phyloP scores from a whole-genome alignment of 1,140 invertebrate species.

The Forficula auricularia region DNA sequence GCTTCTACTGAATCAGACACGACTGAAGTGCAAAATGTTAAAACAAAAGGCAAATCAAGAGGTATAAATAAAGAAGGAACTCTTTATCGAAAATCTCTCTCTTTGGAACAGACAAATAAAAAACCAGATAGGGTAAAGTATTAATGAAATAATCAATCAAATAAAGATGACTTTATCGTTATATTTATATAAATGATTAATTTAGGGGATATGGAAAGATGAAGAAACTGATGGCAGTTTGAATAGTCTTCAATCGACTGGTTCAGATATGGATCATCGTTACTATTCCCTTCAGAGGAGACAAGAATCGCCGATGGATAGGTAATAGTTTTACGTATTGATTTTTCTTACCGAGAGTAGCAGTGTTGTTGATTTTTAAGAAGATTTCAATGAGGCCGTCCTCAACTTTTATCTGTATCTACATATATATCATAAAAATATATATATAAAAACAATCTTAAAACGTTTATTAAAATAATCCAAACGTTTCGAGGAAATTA shows the following conservation, averaged over 20 bases:
- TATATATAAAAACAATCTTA: not conserved
- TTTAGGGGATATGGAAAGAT: conserved; percentile 42
- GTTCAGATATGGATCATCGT: conserved; percentile 1
- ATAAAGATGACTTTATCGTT: conserved; percentile 11
- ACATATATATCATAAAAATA: too few relatives aligned
- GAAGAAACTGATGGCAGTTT: conserved; percentile 44
- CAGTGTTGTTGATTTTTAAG: too few relatives aligned
- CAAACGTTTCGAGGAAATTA: too few relatives aligned
- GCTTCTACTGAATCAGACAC: conserved; percentile 18
- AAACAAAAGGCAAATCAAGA: conserved; percentile 10
- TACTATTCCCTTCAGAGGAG: too few relatives aligned
- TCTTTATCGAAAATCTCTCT: conserved; percentile 52
- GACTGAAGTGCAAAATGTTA: conserved; percentile 9
- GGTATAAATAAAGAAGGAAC: conserved; percentile 27
- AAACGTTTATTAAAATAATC: not conserved
- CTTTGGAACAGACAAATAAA: conserved; percentile 47
- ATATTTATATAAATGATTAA: conserved; percentile 1
- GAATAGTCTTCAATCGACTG: conserved; percentile 43
- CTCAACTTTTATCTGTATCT: too few relatives aligned
- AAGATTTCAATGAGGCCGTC: too few relatives aligned
- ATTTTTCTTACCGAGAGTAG: too few relatives aligned
- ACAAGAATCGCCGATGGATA: too few relatives aligned
- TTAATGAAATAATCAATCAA: too few relatives aligned
- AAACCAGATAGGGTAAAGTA: conserved; percentile 10
- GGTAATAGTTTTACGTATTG: too few relatives aligned